These are phyloP conservation scores for Brevimyrus niger DNA, from an alignment of 2,113 vertebrate species.

Conservation along the genomic window DNA sequence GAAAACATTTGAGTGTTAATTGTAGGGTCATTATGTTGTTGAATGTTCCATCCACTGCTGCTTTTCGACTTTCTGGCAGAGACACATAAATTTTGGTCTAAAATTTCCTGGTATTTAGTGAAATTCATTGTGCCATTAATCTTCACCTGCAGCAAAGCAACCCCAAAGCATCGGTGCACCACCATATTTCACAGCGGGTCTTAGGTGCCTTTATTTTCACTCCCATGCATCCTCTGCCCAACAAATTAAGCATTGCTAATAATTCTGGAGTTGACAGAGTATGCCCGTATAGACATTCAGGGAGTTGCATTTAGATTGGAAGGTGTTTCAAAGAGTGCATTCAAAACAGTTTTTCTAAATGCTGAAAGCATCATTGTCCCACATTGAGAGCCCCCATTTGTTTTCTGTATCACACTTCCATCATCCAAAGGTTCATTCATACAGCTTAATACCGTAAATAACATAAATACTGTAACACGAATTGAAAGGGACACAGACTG, in stretches of 20 bases:
- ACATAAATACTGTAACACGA: neutral
- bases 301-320: neutral
- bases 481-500: neutral
- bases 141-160: neutral
- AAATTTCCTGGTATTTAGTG: neutral
- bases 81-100: neutral
- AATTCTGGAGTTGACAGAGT: neutral
- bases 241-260: neutral
- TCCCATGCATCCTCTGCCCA: neutral
- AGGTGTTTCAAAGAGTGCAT: neutral
- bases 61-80: neutral
- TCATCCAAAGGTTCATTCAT: neutral
- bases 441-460: neutral
- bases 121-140: neutral
- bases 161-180: neutral
- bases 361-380: neutral
- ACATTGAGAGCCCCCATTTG: neutral
- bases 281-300: neutral
- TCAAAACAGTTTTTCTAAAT: neutral
- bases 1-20: neutral
- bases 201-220: neutral
- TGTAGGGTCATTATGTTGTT: neutral
- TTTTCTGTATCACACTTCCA: neutral
- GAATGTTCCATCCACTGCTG: neutral
- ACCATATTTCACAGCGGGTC: neutral